These are phyloP conservation scores for Petrolisthes cinctipes DNA, from an alignment of 2,888 invertebrate genomes.

Conservation along the genomic window DNA sequence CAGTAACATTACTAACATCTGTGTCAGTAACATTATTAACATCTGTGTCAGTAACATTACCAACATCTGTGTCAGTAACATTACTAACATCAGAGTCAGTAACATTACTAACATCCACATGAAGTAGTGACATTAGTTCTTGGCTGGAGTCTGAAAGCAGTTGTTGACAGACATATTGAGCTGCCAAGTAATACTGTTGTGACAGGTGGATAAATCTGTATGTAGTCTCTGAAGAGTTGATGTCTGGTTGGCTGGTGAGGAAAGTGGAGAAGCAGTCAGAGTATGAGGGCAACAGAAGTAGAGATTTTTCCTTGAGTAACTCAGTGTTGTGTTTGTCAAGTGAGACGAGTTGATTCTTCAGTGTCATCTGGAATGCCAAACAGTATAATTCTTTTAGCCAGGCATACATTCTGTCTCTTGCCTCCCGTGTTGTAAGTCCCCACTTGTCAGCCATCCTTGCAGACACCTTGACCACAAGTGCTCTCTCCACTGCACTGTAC, in stretches of 20 bases:
- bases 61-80: no score
- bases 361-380: constrained; percentile 26
- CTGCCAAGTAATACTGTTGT: constrained; percentile 37
- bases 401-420: not conserved
- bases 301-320: not conserved
- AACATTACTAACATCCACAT: no score
- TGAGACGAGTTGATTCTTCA: not conserved
- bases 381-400: constrained; percentile 27
- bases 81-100: no score
- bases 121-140: not conserved
- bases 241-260: not conserved
- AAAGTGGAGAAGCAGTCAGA: constrained; percentile 45
- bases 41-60: no score
- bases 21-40: no score
- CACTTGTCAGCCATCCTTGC: not conserved
- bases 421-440: not conserved
- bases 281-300: not conserved
- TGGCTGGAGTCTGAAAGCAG: not conserved
- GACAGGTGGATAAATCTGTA: constrained; percentile 42
- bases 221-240: not conserved
- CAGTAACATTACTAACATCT: no score
- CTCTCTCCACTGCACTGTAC: constrained; percentile 13
- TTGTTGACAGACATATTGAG: constrained; percentile 6
- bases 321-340: not conserved
- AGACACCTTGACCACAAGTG: not conserved